Evolutionary conservation across 2,113 vertebrate species (phyloP), one percentile per base, ranked within the genome.

Genomic region (Microtus oregoni): DNA sequence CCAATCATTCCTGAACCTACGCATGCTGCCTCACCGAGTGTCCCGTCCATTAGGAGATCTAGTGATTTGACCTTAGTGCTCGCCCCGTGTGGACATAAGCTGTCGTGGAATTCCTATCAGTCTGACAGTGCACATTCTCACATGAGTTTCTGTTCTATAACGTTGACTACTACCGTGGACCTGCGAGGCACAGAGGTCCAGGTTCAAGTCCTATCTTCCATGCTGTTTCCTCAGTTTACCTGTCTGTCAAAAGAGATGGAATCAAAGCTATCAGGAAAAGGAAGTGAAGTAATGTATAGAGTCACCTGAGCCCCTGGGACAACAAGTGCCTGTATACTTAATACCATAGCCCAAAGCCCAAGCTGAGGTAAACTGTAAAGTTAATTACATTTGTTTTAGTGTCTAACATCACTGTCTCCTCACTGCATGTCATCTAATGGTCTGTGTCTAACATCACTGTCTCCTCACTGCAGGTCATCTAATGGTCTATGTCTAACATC

Each of bases 41-140:
- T 61, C 91, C 87, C 65, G 81, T 91, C 73, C 90, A 85, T 95
- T 97, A 90, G 76, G 35, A 87, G 78, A 55, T 90, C 94, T 86
- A 85, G 70, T 91, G 73, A 97, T 72, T 75, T 90, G 78, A 97
- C 68, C 95, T n/a, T 41, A 61, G 65, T 70, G 88, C 44, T 92
- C 73, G 44, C 65, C 91, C 50, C 32, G 7, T 41, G 63, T 78
- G 79, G 44, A 63, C 91, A 86, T 30, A 86, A 90, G 50, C 65
- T 82, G 75, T 47, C 78, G 83, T n/a, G 22, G 2, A 30, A 76
- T 47, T 83, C 35, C 87, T 90, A 50, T 83, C 86, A 81, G 86
- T 50, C 35, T 65, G n/a, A 92, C 82, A 85, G 68, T 15, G 89
- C 78, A 96, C 73, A 4, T 72, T 50, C 22, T 76, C 88, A 19